Evolutionary conservation across 2,797 vertebrate species (phyloP).

Genomic region (Chloroceryle inda): DNA sequence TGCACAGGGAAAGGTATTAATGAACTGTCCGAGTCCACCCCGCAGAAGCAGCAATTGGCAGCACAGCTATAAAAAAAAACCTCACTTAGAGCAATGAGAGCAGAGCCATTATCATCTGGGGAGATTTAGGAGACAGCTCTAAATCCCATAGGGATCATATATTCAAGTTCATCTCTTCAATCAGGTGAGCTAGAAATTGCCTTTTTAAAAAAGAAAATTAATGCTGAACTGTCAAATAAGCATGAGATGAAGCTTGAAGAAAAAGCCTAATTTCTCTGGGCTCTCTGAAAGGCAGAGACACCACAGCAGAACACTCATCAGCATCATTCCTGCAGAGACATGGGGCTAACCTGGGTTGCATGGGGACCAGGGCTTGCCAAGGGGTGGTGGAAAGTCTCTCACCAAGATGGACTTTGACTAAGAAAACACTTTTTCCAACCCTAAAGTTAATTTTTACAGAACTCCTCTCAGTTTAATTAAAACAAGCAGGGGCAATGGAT

Average conservation of each 20-base stretch:
- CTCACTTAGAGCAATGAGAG: background rate
- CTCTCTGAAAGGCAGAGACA: background rate
- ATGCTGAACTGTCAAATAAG: background rate
- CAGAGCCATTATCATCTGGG: background rate
- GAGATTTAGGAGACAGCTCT: conserved; percentile 52
- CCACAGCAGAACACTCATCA: background rate
- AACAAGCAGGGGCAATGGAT: background rate
- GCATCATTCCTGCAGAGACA: background rate
- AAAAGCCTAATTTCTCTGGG: background rate
- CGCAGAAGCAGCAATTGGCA: background rate
- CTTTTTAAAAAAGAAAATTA: background rate
- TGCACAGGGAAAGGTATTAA: fast-evolving
- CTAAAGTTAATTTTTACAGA: background rate
- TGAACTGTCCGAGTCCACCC: background rate
- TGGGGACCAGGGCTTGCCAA: background rate
- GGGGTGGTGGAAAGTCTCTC: background rate
- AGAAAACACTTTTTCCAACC: background rate
- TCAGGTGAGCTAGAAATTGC: background rate
- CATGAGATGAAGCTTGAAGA: background rate
- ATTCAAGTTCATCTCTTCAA: conserved; percentile 38
- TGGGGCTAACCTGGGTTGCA: background rate
- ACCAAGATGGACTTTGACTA: background rate
- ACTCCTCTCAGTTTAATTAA: background rate
- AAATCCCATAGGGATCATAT: background rate
- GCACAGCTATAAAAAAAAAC: background rate